Evolutionary conservation across 1,140 invertebrate species (phyloP).

Genomic region (Helicoverpa zea): DNA sequence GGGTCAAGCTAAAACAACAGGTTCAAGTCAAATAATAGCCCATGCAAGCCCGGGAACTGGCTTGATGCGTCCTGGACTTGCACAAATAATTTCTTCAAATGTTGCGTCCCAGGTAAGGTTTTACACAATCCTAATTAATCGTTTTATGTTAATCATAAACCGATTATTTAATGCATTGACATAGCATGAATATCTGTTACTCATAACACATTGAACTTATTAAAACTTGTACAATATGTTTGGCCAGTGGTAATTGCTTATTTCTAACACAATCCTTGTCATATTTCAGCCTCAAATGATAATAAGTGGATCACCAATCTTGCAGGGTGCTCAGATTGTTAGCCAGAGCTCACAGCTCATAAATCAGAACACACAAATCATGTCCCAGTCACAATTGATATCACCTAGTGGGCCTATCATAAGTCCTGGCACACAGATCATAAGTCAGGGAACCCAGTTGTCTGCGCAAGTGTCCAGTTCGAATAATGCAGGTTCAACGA

Average conservation of each 20-base stretch:
- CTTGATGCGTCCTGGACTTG: constrained; percentile 75
- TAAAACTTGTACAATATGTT: too few relatives aligned
- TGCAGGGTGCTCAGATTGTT: constrained; percentile 78
- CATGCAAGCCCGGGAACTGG: constrained; percentile 70
- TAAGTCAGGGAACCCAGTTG: constrained; percentile 81
- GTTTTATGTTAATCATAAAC: neutral
- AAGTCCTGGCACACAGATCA: constrained; percentile 81
- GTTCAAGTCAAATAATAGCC: constrained; percentile 71
- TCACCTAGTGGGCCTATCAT: constrained; percentile 74
- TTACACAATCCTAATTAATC: neutral
- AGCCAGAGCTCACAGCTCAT: constrained; percentile 79
- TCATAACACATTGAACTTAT: too few relatives aligned
- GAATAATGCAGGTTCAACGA: constrained; percentile 63
- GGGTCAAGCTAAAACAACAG: constrained; percentile 74
- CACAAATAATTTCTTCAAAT: constrained; percentile 78
- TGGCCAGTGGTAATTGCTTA: too few relatives aligned
- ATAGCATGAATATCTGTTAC: neutral
- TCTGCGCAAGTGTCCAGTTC: constrained; percentile 72
- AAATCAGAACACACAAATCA: constrained; percentile 74
- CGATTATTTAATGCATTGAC: neutral
- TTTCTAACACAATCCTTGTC: neutral
- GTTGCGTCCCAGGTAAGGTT: constrained; percentile 76
- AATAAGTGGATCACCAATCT: constrained; percentile 76
- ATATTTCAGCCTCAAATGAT: constrained; percentile 80
- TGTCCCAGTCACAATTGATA: constrained; percentile 76